Evolutionary conservation across 2,888 invertebrate species (phyloP).

Genomic region (Holacanthella duospinosa): DNA sequence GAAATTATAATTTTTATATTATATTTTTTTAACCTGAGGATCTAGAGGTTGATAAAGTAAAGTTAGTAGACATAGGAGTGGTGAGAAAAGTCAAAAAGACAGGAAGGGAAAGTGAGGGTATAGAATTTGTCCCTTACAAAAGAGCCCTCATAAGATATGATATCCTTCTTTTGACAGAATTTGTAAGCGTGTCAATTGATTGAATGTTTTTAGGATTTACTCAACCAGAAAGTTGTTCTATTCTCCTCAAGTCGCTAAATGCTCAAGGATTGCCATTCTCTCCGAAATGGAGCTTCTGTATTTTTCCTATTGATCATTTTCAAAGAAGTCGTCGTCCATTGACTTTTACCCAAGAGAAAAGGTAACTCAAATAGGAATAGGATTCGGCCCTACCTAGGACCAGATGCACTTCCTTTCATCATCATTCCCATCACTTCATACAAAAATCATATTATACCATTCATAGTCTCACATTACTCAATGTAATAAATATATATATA

Average conservation of each 20-base stretch:
- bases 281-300: conserved; percentile 1
- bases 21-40: neutral
- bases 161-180: conserved; percentile 11
- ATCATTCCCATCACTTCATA: too few relatives aligned
- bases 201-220: conserved; percentile 20
- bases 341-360: neutral
- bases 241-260: conserved; percentile 22
- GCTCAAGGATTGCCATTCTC: conserved; percentile 8
- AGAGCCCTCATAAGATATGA: neutral
- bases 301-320: neutral
- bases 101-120: neutral
- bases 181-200: conserved; percentile 31
- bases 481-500: too few relatives aligned
- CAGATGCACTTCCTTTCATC: neutral
- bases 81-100: neutral
- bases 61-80: too few relatives aligned
- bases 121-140: neutral
- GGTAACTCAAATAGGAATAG: neutral
- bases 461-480: too few relatives aligned
- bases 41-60: too few relatives aligned
- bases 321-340: neutral
- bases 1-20: neutral
- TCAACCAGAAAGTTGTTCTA: conserved; percentile 28
- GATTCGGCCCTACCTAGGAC: neutral
- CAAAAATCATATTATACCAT: too few relatives aligned